Base-by-base conservation (phyloP, 2,113 vertebrate genomes). In the Corythaeola cristata region DNA sequence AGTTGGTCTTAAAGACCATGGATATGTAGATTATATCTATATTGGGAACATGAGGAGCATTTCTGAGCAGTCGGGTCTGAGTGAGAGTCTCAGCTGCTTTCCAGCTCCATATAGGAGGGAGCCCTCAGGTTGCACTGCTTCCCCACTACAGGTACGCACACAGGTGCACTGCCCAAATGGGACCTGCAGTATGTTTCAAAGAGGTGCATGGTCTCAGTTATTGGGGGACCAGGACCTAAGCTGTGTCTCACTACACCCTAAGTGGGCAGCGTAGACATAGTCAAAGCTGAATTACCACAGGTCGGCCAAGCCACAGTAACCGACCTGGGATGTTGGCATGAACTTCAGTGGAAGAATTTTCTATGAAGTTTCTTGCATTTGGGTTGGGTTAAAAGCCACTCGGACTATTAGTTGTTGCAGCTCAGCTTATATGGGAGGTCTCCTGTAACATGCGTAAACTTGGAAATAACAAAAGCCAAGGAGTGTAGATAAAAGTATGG, bases 281-380 rank as follows among this genome's bases (percentile, higher is more conserved):
- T 6, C 68, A 56, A 62, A 69, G 41, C 17, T 47, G 41, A 77
- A 47, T 59, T 37, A 63, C 9, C 14, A 41, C 22, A 47, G 15
- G 26, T 69, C 45, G 63, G n/a, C 11, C 1, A 5, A 77, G 41
- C 45, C 8, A 4, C 50, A 55, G 39, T 27, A 44, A 77, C 7
- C 3, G 3, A 37, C 2, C 1, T 20, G 19, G 33, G 22, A 21
- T 4, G 3, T 52, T 26, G 44, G 12, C 2, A 1, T 5, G 35
- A 50, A 66, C 41, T 66, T 79, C n/a, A 45, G 24, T 21, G 15
- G 28, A 71, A 86, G 37, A 63, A 21, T 13, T 56, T 87, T 75
- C 52, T 75, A 3, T 23, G 15, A n/a, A 52, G 35, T 56, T 91
- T 78, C 59, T 71, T 88, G 74, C 8, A 39, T 73, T 69, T 56